These are phyloP conservation scores for Meloidogyne chitwoodi DNA, from an alignment of 1,140 invertebrate genomes.

Conservation along the genomic window DNA sequence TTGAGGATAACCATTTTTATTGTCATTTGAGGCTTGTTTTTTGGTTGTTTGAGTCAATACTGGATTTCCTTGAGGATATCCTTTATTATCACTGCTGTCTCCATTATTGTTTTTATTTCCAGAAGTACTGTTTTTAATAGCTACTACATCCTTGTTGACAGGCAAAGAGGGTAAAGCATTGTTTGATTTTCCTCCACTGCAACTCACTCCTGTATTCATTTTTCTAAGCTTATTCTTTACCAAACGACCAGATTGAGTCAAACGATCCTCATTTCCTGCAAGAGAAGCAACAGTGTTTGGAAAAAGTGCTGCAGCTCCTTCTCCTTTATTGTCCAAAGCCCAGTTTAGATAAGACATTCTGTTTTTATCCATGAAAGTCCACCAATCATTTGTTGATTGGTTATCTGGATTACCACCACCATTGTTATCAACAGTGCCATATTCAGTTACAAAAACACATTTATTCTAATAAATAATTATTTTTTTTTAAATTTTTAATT, in stretches of 20 bases:
- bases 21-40: neutral
- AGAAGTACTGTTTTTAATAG: too few relatives aligned
- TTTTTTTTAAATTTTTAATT: neutral
- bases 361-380: conserved; percentile 14
- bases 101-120: too few relatives aligned
- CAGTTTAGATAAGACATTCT: conserved; percentile 14
- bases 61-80: neutral
- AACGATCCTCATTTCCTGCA: neutral
- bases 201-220: neutral
- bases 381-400: conserved; percentile 10
- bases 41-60: neutral
- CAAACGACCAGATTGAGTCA: neutral
- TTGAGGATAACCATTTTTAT: neutral
- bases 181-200: neutral
- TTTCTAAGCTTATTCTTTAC: neutral
- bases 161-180: too few relatives aligned
- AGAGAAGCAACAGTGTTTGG: neutral
- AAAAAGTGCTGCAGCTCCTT: neutral
- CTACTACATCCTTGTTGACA: too few relatives aligned
- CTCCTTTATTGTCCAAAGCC: conserved; percentile 7
- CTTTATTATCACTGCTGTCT: too few relatives aligned
- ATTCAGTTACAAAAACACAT: conserved; percentile 21
- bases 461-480: neutral
- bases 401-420: neutral
- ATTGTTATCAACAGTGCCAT: conserved; percentile 5